A percentile compares a stretch with the other conserved stretches of the same genome.
Evolutionary conservation across 2,113 vertebrate genomes (phyloP).

Genomic region (Guaruba guarouba): DNA sequence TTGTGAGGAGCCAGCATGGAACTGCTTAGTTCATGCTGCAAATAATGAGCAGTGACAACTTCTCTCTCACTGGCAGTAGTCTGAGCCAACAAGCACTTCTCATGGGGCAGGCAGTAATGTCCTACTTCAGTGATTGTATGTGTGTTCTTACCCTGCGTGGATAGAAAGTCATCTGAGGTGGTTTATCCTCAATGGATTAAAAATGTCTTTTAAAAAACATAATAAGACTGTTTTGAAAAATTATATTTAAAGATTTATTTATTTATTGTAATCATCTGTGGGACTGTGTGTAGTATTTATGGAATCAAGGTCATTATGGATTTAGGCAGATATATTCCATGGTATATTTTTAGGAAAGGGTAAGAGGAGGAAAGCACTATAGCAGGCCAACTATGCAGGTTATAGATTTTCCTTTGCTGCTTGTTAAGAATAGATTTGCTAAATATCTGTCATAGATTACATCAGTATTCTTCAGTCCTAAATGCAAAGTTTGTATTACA

Average conservation of each 20-base stretch:
- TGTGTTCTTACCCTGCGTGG: not conserved
- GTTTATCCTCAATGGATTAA: not conserved
- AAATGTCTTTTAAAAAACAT: not conserved
- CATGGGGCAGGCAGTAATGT: not conserved
- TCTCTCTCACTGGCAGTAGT: rapidly evolving
- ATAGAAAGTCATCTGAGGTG: not conserved
- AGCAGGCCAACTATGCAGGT: not conserved
- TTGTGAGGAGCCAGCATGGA: not conserved
- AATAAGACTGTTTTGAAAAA: not conserved
- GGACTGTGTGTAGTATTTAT: not conserved
- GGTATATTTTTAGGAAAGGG: not conserved
- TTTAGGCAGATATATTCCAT: not conserved
- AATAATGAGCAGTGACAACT: not conserved
- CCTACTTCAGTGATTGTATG: not conserved
- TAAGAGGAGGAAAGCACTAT: not conserved
- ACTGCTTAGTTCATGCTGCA: not conserved
- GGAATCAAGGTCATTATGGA: not conserved
- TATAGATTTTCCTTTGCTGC: not conserved
- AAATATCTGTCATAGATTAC: not conserved
- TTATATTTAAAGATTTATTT: no score
- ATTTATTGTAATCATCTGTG: not conserved
- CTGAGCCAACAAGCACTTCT: not conserved
- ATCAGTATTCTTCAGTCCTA: not conserved
- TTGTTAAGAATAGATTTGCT: not conserved
- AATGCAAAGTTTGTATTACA: not conserved